These are phyloP conservation scores for Microplitis demolitor DNA, from an alignment of 1,140 invertebrate species.

Conservation along the genomic window DNA sequence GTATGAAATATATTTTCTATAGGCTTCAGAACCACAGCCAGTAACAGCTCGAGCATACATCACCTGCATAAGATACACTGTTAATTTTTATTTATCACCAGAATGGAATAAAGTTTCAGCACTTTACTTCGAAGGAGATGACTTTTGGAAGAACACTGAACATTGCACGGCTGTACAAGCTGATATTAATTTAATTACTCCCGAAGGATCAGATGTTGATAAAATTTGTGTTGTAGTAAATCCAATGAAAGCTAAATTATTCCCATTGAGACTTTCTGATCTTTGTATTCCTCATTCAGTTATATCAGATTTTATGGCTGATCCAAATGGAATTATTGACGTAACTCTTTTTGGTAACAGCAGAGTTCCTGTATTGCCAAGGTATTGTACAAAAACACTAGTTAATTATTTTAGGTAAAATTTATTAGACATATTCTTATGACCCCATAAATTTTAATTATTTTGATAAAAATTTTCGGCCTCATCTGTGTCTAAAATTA, in stretches of 20 bases:
- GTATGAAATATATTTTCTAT: neutral
- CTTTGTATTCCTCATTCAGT: neutral
- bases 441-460: too few relatives aligned
- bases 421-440: too few relatives aligned
- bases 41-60: neutral
- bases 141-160: neutral
- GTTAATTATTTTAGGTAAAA: too few relatives aligned
- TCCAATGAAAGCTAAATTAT: neutral
- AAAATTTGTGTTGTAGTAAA: neutral
- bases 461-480: too few relatives aligned
- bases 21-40: neutral
- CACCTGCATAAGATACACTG: neutral
- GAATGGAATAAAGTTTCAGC: neutral
- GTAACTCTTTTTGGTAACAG: neutral
- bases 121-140: neutral
- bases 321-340: neutral
- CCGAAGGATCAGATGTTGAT: neutral
- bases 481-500: too few relatives aligned
- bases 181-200: neutral
- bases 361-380: neutral
- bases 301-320: neutral
- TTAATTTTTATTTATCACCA: neutral
- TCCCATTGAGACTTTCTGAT: neutral
- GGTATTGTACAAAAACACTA: neutral
- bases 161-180: neutral